Percentiles rank a stretch among this genome's conserved stretches.
Evolutionary conservation across 2,797 vertebrate species (phyloP).

Genomic region (Characodon lateralis): DNA sequence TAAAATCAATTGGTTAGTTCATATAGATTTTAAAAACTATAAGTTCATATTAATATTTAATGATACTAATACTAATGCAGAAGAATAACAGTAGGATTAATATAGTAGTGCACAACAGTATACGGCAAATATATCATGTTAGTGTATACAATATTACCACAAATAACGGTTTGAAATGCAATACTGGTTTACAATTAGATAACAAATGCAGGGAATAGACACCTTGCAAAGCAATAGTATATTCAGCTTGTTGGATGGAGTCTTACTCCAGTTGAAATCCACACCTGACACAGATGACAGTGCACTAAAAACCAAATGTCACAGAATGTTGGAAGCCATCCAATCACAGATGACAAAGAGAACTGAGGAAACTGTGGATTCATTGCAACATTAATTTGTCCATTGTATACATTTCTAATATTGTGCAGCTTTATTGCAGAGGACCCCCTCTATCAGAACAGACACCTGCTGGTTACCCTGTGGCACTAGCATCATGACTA

Average conservation of each 20-base stretch:
- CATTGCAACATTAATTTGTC: neutral
- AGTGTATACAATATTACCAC: neutral
- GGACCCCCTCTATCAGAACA: neutral
- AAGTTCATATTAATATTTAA: too few relatives aligned
- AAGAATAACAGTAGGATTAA: neutral
- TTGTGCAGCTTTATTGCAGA: neutral
- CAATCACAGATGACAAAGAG: neutral
- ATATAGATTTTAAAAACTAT: neutral
- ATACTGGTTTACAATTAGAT: neutral
- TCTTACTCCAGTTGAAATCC: neutral
- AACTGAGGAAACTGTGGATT: neutral
- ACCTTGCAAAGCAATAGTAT: neutral
- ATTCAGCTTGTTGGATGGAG: neutral
- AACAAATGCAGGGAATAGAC: neutral
- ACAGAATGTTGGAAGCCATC: neutral
- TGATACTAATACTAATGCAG: neutral
- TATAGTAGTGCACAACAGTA: neutral
- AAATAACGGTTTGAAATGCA: neutral
- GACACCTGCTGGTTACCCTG: neutral
- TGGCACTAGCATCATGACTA: neutral
- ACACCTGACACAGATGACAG: neutral
- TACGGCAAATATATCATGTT: neutral
- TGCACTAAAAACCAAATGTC: neutral
- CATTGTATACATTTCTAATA: neutral
- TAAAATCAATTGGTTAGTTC: neutral